Evolutionary conservation across 2,888 invertebrate genomes (phyloP).

Genomic region (Apamea crenata): DNA sequence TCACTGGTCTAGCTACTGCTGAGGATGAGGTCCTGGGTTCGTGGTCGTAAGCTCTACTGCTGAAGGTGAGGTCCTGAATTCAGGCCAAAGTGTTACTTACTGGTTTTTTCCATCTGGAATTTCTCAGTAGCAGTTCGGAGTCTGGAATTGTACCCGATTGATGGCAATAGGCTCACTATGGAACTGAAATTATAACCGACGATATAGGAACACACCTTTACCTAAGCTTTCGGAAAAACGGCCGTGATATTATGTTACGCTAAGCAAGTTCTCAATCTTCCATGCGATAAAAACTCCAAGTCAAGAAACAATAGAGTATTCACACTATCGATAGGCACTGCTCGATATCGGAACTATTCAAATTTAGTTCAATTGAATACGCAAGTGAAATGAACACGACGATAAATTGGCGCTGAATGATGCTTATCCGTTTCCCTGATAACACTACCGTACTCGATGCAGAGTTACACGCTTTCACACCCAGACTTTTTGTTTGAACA

Average conservation of each 20-base stretch:
- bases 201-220: no score
- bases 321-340: background rate
- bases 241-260: background rate
- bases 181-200: no score
- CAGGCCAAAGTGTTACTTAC: background rate
- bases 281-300: slow-evolving; percentile 7
- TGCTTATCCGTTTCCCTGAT: slow-evolving; percentile 52
- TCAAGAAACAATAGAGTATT: slow-evolving; percentile 37
- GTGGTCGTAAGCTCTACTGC: no score
- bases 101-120: no score
- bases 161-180: no score
- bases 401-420: slow-evolving; percentile 56
- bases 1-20: background rate
- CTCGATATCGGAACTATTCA: slow-evolving; percentile 49
- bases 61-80: no score
- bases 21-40: background rate
- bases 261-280: background rate
- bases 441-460: slow-evolving; percentile 22
- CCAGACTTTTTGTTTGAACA: slow-evolving; percentile 51
- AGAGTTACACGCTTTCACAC: slow-evolving; percentile 30
- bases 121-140: no score
- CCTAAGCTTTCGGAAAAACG: no score
- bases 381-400: slow-evolving; percentile 52
- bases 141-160: no score
- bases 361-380: slow-evolving; percentile 61